Evolutionary conservation across 2,113 vertebrate species (phyloP), one percentile per base, ranked within the genome.

Genomic region (Camelus bactrianus): DNA sequence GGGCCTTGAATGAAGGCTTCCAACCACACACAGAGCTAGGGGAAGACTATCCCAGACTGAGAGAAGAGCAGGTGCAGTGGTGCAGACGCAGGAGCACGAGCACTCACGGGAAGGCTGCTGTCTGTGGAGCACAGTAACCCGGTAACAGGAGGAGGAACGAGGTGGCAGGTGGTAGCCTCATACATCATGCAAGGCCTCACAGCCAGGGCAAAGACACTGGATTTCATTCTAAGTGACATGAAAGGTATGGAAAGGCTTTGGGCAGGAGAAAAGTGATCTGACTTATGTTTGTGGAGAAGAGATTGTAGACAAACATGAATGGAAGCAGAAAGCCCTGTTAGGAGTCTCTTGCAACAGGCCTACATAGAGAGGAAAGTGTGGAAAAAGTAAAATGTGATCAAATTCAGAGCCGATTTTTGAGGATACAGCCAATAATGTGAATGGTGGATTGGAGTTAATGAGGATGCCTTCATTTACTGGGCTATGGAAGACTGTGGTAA

Each of bases 141-240:
- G 42, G 2, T 48, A 28, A 50, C 8, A 28, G 6, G 5, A 13
- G 1, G 16, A 20, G 13, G 26, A 20, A 20, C 38, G 30, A 20
- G 6, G 1, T 13, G 50, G 22, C 15, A 38, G 0, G 50, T 75
- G 13, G 6, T 20, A 52, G 35, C 13, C 26, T 58, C 32, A 20
- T 0, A 4, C 3, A 15, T 30, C 6, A 24, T 1, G 15, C 2
- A 17, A 12, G 16, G 8, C 5, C n/a, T 86, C 15, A 3, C 4
- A 28, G 5, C 13, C 6, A 8, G 38, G 13, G 12, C 5, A 5
- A 65, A 22, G 19, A 75, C 16, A 10, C 12, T 48, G 42, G 14
- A 0, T 79, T 87, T 64, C n/a, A 28, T 73, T 50, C 26, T 9
- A 79, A 75, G 26, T 64, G 28, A 48, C 28, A 17, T 15, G n/a